Base-by-base conservation (phyloP, 1,140 invertebrate species). In the Gonatopus flavifemur region DNA sequence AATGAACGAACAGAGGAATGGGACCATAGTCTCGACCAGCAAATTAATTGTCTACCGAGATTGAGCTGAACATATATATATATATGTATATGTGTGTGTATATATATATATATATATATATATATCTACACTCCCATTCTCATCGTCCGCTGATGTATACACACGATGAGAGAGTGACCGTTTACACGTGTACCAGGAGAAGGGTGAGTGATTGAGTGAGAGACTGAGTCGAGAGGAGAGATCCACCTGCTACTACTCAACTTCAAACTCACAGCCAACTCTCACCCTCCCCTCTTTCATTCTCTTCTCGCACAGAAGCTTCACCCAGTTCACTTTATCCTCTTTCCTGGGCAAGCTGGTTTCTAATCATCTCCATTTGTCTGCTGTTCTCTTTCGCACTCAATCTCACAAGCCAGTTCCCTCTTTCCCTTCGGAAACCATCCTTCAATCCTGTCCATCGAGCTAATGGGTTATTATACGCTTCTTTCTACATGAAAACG, bases 401-500 rank as follows among this genome's bases (percentile, higher is more conserved):
- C n/a, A n/a, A n/a, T n/a, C n/a, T n/a, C n/a, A n/a, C n/a, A n/a
- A n/a, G 18, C 33, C 33, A 28, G 15, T 31, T 33, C 28, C 30
- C 31, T 12, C 9, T 37, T 25, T 50, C 40, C 20, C 10, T 22
- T 20, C 9, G 12, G 37, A 49, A 55, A 56, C 47, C 46, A n/a
- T 38, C 53, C 63, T 49, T 54, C 59, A 62, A 66, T 66, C 62
- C 50, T 42, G 49, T 30, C 51, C 64, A 62, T 60, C 62, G 57
- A 39, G 62, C 64, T 66, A 66, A 66, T 66, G 64, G 62, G 65
- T 66, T 62, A 65, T 66, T 62, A 66, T 65, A 62, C 62, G 57
- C 59, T 43, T 52, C 49, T 38, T 37, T 49, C 49, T 59, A 55
- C 46, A 52, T 28, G 43, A 43, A 46, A 57, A 55, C 51, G 50